Conservation (phyloP, 2,797 vertebrate species). For the Phataginus tetradactyla region DNA sequence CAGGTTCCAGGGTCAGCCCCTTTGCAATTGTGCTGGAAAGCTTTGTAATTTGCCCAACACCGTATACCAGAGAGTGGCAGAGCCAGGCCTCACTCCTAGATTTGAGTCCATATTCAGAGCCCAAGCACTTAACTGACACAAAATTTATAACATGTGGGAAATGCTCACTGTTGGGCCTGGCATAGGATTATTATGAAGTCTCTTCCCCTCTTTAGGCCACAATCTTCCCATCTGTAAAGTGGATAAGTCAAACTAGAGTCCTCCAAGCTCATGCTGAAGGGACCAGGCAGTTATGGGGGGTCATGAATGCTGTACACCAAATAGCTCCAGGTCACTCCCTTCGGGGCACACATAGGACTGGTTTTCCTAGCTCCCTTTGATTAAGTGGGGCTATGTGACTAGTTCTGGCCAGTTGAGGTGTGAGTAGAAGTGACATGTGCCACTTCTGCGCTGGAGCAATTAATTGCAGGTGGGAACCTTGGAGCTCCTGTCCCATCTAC, state of each 20-base stretch:
- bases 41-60: not conserved
- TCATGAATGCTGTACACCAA: not conserved
- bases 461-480: not conserved
- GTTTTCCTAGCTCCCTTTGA: not conserved
- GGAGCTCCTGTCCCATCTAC: no score
- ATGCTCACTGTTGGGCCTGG: not conserved
- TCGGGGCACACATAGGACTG: not conserved
- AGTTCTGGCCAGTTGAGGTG: not conserved
- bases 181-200: not conserved
- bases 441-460: not conserved
- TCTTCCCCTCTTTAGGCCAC: constrained; percentile 29
- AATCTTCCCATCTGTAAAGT: not conserved
- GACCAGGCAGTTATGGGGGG: not conserved
- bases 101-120: not conserved
- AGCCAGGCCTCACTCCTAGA: not conserved
- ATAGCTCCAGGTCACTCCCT: not conserved
- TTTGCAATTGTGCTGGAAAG: not conserved
- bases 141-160: not conserved
- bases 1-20: not conserved
- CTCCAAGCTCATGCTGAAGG: not conserved
- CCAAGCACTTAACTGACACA: not conserved
- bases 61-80: not conserved
- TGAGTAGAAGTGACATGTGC: not conserved
- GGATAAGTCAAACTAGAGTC: not conserved
- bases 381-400: not conserved